Conservation (phyloP, 1,140 invertebrate genomes). For the Platorchestia sp. region DNA sequence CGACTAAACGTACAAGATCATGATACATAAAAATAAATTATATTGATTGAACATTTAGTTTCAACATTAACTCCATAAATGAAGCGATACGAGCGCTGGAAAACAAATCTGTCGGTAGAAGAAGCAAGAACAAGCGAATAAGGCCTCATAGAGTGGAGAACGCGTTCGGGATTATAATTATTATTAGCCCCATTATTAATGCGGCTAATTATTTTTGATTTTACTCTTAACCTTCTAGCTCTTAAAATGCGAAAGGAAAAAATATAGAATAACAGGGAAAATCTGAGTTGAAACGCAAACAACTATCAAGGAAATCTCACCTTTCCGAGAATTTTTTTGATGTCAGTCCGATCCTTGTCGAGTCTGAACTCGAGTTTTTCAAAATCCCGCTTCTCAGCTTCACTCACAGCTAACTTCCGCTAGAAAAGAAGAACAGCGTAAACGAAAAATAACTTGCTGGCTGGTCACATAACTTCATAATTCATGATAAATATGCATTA, state of each 20-base stretch:
- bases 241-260: background rate
- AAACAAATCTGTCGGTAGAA: background rate
- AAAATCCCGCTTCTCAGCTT: constrained; percentile 65
- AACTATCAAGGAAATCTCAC: constrained; percentile 34
- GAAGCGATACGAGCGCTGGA: background rate
- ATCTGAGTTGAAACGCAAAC: background rate
- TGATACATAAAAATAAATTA: background rate
- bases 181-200: too few relatives aligned
- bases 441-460: background rate
- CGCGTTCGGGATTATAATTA: background rate
- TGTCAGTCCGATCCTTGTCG: constrained; percentile 65
- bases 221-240: background rate
- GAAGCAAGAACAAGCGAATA: too few relatives aligned
- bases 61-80: background rate
- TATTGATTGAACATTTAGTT: background rate
- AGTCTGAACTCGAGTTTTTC: constrained; percentile 63
- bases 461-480: background rate
- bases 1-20: background rate
- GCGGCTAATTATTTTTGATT: too few relatives aligned
- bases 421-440: constrained; percentile 31
- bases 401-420: constrained; percentile 66
- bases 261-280: background rate
- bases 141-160: background rate
- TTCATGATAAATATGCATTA: background rate
- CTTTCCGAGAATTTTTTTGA: constrained; percentile 66